Conservation (phyloP, 2,888 invertebrate species). For the Epistrophella euchroma region DNA sequence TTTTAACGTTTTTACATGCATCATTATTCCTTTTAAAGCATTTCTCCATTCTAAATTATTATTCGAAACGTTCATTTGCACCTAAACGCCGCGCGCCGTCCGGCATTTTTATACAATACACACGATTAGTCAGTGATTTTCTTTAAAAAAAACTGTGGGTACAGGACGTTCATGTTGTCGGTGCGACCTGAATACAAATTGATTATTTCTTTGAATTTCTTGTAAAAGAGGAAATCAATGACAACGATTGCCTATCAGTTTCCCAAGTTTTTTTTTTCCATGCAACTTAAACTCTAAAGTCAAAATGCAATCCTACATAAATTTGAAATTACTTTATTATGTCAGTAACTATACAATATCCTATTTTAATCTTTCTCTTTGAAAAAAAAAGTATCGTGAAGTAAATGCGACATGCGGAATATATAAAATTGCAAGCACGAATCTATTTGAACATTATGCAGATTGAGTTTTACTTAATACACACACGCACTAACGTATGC, state of each 20-base stretch:
- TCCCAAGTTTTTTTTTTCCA: constrained; percentile 9
- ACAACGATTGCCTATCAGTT: constrained; percentile 76
- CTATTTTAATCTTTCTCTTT: constrained; percentile 32
- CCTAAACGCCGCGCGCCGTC: constrained; percentile 65
- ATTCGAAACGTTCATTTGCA: constrained; percentile 65
- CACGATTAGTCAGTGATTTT: constrained; percentile 69
- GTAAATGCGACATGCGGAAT: constrained; percentile 20
- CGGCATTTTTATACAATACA: constrained; percentile 53
- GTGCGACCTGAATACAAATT: constrained; percentile 65
- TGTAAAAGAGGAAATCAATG: constrained; percentile 77
- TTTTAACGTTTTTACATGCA: constrained; percentile 30
- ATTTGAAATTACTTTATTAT: constrained; percentile 49
- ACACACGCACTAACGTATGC: constrained; percentile 33
- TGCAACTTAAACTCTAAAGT: constrained; percentile 21
- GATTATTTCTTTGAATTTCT: constrained; percentile 35
- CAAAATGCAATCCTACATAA: constrained; percentile 35
- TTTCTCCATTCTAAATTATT: constrained; percentile 51
- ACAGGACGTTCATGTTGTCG: constrained; percentile 55
- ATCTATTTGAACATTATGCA: constrained; percentile 24
- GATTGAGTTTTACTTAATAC: constrained; percentile 17
- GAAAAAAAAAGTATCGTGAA: constrained; percentile 3
- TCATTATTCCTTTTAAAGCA: constrained; percentile 36
- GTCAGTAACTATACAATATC: constrained; percentile 44
- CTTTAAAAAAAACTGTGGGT: constrained; percentile 56
- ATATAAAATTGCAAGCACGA: constrained; percentile 37